phyloP scores from a whole-genome alignment of 2,888 invertebrate genomes.

The Disparrhopalites patrizii region DNA sequence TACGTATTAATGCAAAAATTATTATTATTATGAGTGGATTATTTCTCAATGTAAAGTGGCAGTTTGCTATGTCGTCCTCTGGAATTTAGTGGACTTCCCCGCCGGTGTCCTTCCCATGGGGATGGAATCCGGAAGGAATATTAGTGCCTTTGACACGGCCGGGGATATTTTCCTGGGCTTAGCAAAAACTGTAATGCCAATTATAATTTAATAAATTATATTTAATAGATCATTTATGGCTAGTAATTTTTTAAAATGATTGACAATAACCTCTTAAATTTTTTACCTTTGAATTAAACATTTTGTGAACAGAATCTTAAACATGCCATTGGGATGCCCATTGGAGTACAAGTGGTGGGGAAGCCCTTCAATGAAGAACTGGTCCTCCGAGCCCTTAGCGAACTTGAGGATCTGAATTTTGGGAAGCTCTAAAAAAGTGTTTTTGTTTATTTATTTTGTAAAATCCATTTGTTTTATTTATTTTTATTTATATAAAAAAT shows the following conservation, averaged over 20 bases:
- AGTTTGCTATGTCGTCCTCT: conserved; percentile 29
- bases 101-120: conserved; percentile 36
- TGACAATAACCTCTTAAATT: no score
- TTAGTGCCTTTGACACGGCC: neutral
- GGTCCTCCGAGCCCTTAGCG: conserved; percentile 51
- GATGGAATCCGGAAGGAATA: conserved; percentile 31
- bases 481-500: no score
- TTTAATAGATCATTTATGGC: no score
- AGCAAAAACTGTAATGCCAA: conserved; percentile 7
- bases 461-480: no score
- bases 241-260: no score
- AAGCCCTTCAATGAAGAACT: conserved; percentile 53
- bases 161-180: conserved; percentile 10
- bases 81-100: conserved; percentile 39
- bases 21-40: neutral
- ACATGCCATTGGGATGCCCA: conserved; percentile 53
- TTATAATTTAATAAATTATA: no score
- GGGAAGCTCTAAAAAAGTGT: no score
- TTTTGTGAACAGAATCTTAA: no score
- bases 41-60: no score
- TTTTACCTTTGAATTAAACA: no score
- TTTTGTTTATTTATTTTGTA: no score
- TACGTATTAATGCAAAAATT: neutral
- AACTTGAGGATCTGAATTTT: conserved; percentile 29
- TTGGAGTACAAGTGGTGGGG: conserved; percentile 52